Evolutionary conservation across 2,888 invertebrate species (phyloP).

Genomic region (Meiosimyza decipiens): DNA sequence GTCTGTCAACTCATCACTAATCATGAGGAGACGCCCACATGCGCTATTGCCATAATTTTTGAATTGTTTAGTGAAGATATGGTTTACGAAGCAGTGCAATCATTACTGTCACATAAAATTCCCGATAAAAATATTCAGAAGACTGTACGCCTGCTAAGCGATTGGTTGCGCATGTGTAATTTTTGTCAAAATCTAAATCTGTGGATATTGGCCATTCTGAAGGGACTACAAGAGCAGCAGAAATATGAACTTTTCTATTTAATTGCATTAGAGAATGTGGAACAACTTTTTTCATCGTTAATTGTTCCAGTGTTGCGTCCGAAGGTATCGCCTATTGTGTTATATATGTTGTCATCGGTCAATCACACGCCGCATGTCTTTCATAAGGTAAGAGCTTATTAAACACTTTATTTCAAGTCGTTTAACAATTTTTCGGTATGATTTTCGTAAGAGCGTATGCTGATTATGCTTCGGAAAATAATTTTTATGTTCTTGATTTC

Average conservation of each 20-base stretch:
- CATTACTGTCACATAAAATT: slow-evolving; percentile 53
- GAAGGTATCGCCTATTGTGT: slow-evolving; percentile 73
- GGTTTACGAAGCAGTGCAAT: slow-evolving; percentile 60
- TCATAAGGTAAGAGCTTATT: slow-evolving; percentile 68
- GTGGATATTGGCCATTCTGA: slow-evolving; percentile 76
- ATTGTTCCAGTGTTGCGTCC: slow-evolving; percentile 70
- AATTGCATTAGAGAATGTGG: slow-evolving; percentile 73
- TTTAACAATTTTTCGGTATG: slow-evolving; percentile 38
- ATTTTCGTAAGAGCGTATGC: not conserved
- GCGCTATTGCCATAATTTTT: slow-evolving; percentile 63
- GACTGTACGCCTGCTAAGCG: slow-evolving; percentile 74
- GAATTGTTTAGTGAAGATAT: slow-evolving; percentile 59
- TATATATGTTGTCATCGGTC: slow-evolving; percentile 73
- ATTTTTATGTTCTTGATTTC: no score
- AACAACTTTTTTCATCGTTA: slow-evolving; percentile 71
- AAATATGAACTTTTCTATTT: slow-evolving; percentile 71
- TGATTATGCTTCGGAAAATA: no score
- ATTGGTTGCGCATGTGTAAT: slow-evolving; percentile 76
- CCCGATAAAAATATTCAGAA: slow-evolving; percentile 69
- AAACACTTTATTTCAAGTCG: not conserved
- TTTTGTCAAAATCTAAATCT: slow-evolving; percentile 73
- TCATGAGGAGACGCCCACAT: slow-evolving; percentile 54
- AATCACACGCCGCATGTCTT: slow-evolving; percentile 73
- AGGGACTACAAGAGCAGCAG: slow-evolving; percentile 72
- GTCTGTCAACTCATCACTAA: slow-evolving; percentile 60